Conservation (phyloP, 2,113 vertebrate species). For the Zosterops pallidus region DNA sequence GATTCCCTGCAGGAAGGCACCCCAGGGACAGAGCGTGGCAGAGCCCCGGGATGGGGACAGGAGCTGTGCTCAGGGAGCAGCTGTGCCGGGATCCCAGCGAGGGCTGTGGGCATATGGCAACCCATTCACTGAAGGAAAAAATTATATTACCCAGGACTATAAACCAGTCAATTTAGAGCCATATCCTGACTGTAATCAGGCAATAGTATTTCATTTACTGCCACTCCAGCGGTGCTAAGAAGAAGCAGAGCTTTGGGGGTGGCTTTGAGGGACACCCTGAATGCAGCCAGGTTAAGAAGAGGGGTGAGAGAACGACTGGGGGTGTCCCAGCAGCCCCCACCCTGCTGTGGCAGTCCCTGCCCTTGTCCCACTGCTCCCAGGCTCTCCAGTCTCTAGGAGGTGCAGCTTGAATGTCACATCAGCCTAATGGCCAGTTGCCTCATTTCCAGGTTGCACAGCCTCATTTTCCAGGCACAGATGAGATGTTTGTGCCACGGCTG, state of each 20-base stretch:
- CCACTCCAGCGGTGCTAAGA: background rate
- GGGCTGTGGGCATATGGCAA: conserved; percentile 32
- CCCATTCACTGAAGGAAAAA: background rate
- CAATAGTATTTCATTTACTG: conserved; percentile 12
- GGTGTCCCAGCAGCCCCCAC: background rate
- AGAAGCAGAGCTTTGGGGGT: fast-evolving
- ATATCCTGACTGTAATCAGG: conserved; percentile 29
- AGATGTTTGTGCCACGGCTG: background rate
- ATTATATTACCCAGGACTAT: conserved; percentile 44
- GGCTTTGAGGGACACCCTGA: background rate
- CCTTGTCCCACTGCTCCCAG: background rate
- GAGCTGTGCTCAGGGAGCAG: background rate
- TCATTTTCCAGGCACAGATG: background rate
- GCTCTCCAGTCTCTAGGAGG: fast-evolving
- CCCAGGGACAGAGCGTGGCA: fast-evolving
- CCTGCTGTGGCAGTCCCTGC: background rate
- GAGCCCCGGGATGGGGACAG: fast-evolving
- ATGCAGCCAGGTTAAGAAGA: fast-evolving
- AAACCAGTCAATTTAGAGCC: conserved; percentile 45
- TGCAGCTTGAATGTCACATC: background rate
- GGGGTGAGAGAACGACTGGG: background rate
- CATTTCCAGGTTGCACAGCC: background rate
- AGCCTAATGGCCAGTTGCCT: conserved; percentile 7
- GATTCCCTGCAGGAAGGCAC: background rate
- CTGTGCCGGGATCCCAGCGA: background rate